These are phyloP conservation scores for Andrena bicolor DNA, from an alignment of 2,888 invertebrate species.

Conservation along the genomic window DNA sequence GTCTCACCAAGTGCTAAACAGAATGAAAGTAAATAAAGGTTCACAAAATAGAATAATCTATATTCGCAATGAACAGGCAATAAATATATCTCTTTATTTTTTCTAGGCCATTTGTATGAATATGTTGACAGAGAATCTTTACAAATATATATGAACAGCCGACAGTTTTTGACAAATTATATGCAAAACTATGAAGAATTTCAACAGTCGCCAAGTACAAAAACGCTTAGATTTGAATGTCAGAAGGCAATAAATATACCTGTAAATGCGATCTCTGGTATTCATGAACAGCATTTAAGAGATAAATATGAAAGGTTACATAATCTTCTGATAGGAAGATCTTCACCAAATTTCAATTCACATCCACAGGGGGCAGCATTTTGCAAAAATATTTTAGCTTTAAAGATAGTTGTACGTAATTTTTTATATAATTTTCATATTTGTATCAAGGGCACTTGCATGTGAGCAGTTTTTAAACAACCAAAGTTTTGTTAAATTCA, in stretches of 20 bases:
- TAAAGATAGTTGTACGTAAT: slow-evolving; percentile 89
- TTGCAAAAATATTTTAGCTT: slow-evolving; percentile 89
- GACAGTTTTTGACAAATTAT: slow-evolving; percentile 87
- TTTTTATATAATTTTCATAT: slow-evolving; percentile 16
- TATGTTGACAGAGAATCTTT: slow-evolving; percentile 84
- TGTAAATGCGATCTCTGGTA: slow-evolving; percentile 93
- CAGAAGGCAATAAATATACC: slow-evolving; percentile 95
- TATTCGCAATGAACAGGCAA: not conserved
- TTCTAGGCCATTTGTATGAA: slow-evolving; percentile 46
- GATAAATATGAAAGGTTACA: slow-evolving; percentile 92
- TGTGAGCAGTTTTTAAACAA: not conserved
- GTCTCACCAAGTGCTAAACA: not conserved
- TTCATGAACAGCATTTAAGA: slow-evolving; percentile 89
- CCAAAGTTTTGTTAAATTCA: not conserved
- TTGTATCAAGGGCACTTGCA: not conserved
- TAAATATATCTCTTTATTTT: not conserved
- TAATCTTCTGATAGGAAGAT: slow-evolving; percentile 90
- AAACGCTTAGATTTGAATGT: slow-evolving; percentile 93
- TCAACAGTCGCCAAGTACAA: slow-evolving; percentile 87
- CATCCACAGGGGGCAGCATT: slow-evolving; percentile 91
- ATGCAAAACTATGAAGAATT: slow-evolving; percentile 88
- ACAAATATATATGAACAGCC: slow-evolving; percentile 87
- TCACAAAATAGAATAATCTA: not conserved
- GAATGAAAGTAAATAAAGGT: slow-evolving; percentile 17
- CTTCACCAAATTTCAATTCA: slow-evolving; percentile 88